phyloP scores from a whole-genome alignment of 2,888 invertebrate species.

The Plutella xylostella region DNA sequence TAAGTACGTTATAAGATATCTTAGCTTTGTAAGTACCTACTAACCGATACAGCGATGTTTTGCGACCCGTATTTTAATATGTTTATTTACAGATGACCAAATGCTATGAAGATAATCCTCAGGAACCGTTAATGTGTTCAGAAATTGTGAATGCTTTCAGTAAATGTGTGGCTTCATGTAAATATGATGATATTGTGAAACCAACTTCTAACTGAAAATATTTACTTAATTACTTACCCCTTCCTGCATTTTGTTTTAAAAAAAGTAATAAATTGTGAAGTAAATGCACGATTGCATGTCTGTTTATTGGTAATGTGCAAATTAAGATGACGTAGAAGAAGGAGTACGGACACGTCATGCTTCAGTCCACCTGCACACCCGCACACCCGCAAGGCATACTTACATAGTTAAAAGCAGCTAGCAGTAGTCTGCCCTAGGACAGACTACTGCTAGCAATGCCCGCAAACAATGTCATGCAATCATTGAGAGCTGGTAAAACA shows the following conservation, averaged over 20 bases:
- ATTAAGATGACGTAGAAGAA: too few species aligned
- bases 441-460: too few species aligned
- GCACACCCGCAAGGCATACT: too few species aligned
- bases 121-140: conserved; percentile 49
- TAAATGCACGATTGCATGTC: not conserved
- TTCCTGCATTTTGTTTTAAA: not conserved
- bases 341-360: too few species aligned
- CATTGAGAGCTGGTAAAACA: too few species aligned
- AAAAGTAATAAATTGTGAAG: not conserved
- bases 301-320: too few species aligned
- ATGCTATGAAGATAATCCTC: conserved; percentile 57
- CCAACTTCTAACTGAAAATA: too few species aligned
- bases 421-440: too few species aligned
- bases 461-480: too few species aligned
- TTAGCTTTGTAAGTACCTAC: not conserved
- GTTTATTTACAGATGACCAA: conserved; percentile 41
- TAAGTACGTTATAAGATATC: not conserved
- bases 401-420: too few species aligned
- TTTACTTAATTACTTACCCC: too few species aligned
- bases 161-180: conserved; percentile 41
- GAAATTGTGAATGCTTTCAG: conserved; percentile 48
- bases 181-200: not conserved
- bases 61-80: not conserved
- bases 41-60: not conserved
- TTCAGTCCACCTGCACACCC: too few species aligned